Percentiles rank a stretch among this genome's conserved stretches.
phyloP scores from a whole-genome alignment of 23 tunicate genomes.

The Halocynthia aurantium region DNA sequence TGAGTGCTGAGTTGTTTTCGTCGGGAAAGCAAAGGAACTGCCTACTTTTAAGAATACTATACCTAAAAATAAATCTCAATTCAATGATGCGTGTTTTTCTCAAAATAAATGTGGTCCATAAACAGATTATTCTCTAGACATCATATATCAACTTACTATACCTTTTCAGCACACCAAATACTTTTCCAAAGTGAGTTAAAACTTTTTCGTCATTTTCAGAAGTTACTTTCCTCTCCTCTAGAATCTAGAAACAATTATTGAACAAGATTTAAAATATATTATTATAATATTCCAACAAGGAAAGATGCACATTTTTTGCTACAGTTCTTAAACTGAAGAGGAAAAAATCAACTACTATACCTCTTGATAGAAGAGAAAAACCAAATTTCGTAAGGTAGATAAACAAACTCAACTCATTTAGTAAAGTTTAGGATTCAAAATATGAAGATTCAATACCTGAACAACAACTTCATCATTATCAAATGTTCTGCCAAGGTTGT shows the following conservation, averaged over 20 bases:
- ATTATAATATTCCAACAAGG: no score
- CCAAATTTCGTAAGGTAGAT: no score
- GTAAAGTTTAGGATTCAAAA: no score
- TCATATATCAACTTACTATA: constrained; percentile 6
- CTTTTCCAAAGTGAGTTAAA: constrained; percentile 32
- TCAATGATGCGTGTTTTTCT: no score
- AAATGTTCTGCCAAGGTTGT: constrained; percentile 49
- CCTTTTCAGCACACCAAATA: constrained; percentile 50
- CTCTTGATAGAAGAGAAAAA: no score
- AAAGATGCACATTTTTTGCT: no score
- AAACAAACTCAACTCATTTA: no score
- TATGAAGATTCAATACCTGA: constrained; percentile 12
- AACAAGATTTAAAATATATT: no score
- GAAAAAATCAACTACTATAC: no score
- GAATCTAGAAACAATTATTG: background rate
- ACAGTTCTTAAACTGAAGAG: no score
- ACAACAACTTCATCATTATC: constrained; percentile 65
- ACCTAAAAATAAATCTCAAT: constrained; percentile 19
- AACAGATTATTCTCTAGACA: background rate
- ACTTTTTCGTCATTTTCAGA: background rate
- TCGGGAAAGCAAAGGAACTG: constrained; percentile 56
- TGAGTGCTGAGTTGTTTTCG: constrained; percentile 6
- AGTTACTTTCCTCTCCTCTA: background rate
- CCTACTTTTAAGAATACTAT: constrained; percentile 13
- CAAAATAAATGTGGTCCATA: no score